phyloP scores from a whole-genome alignment of 2,113 vertebrate genomes.

The Leuciscus idus region DNA sequence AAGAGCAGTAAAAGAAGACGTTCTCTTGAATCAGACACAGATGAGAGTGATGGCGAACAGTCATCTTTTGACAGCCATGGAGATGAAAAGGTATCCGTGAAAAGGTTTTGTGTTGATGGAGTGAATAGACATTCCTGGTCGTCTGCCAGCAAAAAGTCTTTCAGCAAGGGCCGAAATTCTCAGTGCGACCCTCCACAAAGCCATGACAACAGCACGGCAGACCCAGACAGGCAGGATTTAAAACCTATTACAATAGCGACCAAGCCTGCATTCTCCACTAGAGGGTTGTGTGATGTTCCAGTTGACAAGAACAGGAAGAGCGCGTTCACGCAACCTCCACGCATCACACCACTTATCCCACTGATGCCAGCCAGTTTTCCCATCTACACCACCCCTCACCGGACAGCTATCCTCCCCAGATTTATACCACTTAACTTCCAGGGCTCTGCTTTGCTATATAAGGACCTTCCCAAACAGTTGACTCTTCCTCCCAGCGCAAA shows the following conservation, averaged over 20 bases:
- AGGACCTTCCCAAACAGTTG: slow-evolving; percentile 68
- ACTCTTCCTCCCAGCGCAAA: slow-evolving; percentile 76
- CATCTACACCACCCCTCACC: not conserved
- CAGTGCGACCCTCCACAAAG: slow-evolving; percentile 65
- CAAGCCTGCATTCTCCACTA: not conserved
- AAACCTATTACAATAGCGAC: not conserved
- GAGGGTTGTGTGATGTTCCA: not conserved
- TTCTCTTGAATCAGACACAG: slow-evolving; percentile 59
- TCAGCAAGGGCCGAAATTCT: not conserved
- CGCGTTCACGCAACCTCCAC: slow-evolving; percentile 78
- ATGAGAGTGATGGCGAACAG: slow-evolving; percentile 23
- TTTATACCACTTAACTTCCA: slow-evolving; percentile 67
- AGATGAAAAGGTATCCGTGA: slow-evolving; percentile 12
- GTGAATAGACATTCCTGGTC: not conserved
- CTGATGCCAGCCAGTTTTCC: slow-evolving; percentile 73
- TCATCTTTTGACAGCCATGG: not conserved
- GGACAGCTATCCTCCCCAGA: slow-evolving; percentile 63
- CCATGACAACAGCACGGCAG: slow-evolving; percentile 52
- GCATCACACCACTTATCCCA: slow-evolving; percentile 70
- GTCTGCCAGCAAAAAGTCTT: not conserved
- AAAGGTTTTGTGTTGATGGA: slow-evolving; percentile 29
- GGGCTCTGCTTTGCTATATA: slow-evolving; percentile 42
- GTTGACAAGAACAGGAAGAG: slow-evolving; percentile 72
- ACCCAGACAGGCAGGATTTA: slow-evolving; percentile 17
- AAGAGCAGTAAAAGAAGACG: slow-evolving; percentile 66